These are phyloP conservation scores for Apocheima hispidaria DNA, from an alignment of 2,888 invertebrate genomes.

Conservation along the genomic window DNA sequence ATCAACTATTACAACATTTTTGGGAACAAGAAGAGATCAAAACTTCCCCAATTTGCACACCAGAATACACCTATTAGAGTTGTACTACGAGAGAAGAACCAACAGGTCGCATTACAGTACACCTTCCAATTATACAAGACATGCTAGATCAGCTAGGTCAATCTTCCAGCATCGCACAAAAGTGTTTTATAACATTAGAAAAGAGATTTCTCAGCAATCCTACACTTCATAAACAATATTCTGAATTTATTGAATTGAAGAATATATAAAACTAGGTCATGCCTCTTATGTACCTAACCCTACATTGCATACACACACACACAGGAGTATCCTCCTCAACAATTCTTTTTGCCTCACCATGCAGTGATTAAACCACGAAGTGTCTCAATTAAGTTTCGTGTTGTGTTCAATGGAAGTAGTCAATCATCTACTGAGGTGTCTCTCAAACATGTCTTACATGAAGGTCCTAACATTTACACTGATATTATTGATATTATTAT, in stretches of 20 bases:
- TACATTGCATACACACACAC: too few relatives aligned
- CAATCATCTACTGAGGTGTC: slow-evolving; percentile 18
- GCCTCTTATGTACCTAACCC: slow-evolving; percentile 6
- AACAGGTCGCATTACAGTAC: slow-evolving; percentile 16
- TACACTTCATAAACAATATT: slow-evolving; percentile 10
- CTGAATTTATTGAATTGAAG: slow-evolving; percentile 11
- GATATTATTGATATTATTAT: slow-evolving; percentile 34
- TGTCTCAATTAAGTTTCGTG: slow-evolving; percentile 13
- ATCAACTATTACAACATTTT: slow-evolving; percentile 2
- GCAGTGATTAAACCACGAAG: slow-evolving; percentile 8
- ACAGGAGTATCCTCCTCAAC: background rate
- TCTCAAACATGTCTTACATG: slow-evolving; percentile 36
- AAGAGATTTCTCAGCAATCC: slow-evolving; percentile 4
- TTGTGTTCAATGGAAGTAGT: slow-evolving; percentile 13
- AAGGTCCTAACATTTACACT: slow-evolving; percentile 42
- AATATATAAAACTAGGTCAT: slow-evolving; percentile 16
- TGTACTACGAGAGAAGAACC: slow-evolving; percentile 8
- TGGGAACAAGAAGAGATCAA: slow-evolving; percentile 6
- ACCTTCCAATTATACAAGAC: slow-evolving; percentile 15
- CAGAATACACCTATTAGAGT: slow-evolving; percentile 5
- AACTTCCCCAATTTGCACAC: background rate
- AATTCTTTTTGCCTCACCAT: slow-evolving; percentile 10
- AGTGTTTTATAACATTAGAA: slow-evolving; percentile 5
- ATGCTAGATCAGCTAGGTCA: slow-evolving; percentile 8
- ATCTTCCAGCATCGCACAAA: slow-evolving; percentile 10